A percentile compares a stretch with the other conserved stretches of the same genome.
Evolutionary conservation across 2,113 vertebrate species (phyloP).

Genomic region (Poecile atricapillus): DNA sequence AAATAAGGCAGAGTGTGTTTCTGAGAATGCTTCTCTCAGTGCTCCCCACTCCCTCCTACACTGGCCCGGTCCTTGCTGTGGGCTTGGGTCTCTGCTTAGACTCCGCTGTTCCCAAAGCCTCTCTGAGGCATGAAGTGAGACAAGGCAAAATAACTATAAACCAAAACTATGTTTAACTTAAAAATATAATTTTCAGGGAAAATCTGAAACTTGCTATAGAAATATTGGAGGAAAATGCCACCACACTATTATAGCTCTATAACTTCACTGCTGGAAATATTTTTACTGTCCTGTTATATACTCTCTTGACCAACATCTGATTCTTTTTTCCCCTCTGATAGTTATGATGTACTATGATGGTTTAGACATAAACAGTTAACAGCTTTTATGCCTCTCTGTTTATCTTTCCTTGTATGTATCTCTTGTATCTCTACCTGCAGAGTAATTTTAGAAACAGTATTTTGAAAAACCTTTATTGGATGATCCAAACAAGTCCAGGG

Average conservation of each 20-base stretch:
- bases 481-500: neutral
- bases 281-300: neutral
- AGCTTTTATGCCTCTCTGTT: neutral
- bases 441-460: neutral
- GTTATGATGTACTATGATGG: neutral
- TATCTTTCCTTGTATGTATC: neutral
- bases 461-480: neutral
- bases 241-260: neutral
- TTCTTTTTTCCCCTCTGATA: neutral
- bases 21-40: neutral
- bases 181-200: neutral
- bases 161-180: neutral
- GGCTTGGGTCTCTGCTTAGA: neutral
- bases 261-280: neutral
- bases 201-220: neutral
- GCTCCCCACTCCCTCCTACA: neutral
- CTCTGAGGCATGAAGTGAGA: neutral
- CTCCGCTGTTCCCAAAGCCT: neutral
- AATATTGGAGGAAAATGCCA: neutral
- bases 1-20: neutral
- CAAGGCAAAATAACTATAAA: neutral
- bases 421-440: neutral
- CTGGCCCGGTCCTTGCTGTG: neutral
- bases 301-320: neutral
- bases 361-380: neutral